Percentiles rank a stretch among this genome's conserved stretches.
Conservation (phyloP, 1,140 invertebrate species). For the Laodelphax striatellus region DNA sequence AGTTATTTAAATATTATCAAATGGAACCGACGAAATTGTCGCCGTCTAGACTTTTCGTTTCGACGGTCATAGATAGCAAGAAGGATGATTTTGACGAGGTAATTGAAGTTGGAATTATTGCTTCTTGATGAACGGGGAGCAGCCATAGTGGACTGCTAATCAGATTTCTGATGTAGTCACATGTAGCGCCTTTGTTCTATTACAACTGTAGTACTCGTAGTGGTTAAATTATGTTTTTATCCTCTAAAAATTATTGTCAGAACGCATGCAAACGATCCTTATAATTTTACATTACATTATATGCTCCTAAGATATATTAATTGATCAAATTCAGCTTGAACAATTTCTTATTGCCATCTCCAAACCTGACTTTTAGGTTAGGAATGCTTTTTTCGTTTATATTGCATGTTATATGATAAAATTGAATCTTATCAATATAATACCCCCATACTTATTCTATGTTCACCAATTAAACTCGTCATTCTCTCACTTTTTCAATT, state of each 20-base stretch:
- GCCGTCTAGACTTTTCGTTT: constrained; percentile 43
- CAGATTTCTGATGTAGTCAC: constrained; percentile 38
- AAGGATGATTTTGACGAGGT: constrained; percentile 77
- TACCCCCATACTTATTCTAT: too few relatives aligned
- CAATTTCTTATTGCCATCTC: constrained; percentile 21
- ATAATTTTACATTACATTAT: too few relatives aligned
- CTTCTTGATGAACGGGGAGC: not conserved
- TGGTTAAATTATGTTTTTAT: constrained; percentile 21
- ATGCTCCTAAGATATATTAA: too few relatives aligned
- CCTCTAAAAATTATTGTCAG: too few relatives aligned
- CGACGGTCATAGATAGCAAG: constrained; percentile 55
- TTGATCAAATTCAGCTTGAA: constrained; percentile 20
- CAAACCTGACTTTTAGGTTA: constrained; percentile 4
- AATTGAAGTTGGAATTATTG: constrained; percentile 32
- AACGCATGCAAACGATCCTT: too few relatives aligned
- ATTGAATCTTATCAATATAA: too few relatives aligned
- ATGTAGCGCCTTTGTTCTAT: constrained; percentile 32
- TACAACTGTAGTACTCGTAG: constrained; percentile 10
- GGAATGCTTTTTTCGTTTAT: constrained; percentile 1
- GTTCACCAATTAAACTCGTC: too few relatives aligned
- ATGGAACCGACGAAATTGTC: constrained; percentile 23
- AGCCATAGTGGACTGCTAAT: constrained; percentile 12
- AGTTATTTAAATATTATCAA: not conserved
- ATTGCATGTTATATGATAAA: too few relatives aligned
- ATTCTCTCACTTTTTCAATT: too few relatives aligned